These are phyloP conservation scores for Microtus oregoni DNA, from an alignment of 2,113 vertebrate species.

Conservation along the genomic window DNA sequence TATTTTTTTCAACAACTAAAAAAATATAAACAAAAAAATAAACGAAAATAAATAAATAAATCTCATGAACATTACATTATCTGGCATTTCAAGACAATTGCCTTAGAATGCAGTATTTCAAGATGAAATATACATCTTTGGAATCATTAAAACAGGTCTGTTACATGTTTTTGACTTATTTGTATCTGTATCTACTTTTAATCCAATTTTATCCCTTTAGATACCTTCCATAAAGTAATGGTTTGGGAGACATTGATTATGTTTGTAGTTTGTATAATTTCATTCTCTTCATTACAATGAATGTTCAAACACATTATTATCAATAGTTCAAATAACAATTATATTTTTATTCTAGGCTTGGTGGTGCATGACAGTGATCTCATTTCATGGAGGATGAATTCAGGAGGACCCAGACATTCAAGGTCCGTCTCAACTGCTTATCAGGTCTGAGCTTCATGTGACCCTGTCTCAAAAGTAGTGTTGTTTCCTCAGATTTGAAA, in stretches of 20 bases:
- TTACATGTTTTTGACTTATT: background rate
- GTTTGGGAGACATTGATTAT: background rate
- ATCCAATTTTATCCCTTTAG: background rate
- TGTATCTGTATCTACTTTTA: background rate
- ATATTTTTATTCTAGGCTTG: background rate
- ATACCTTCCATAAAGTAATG: background rate
- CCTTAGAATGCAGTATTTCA: background rate
- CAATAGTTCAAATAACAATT: background rate
- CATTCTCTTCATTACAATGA: background rate
- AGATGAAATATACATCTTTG: background rate
- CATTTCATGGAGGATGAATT: too few species aligned
- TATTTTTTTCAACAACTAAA: too few species aligned
- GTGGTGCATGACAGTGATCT: background rate
- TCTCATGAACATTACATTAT: too few species aligned
- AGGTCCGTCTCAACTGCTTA: background rate
- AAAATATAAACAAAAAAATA: too few species aligned
- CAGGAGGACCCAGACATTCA: background rate
- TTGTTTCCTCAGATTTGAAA: background rate
- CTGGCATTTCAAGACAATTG: too few species aligned
- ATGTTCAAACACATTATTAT: background rate
- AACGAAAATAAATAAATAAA: too few species aligned
- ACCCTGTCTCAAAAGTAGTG: background rate
- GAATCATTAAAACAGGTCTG: background rate
- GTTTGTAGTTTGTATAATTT: too few species aligned
- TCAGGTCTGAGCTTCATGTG: background rate